Evolutionary conservation across 1,140 invertebrate genomes (phyloP).

Genomic region (Pristionchus pacificus): DNA sequence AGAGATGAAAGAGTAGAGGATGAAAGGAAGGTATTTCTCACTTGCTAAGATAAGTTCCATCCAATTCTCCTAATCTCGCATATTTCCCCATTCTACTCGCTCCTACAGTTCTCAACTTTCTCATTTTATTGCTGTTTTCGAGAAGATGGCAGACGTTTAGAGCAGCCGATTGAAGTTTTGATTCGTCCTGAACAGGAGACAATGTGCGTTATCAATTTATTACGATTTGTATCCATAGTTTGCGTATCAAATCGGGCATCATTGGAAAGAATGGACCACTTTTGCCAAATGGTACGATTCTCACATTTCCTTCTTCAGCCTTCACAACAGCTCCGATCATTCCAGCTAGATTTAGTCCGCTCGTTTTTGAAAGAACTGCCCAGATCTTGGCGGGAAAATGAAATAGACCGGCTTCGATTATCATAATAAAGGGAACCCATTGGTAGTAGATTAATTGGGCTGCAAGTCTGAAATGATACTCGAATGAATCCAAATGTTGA

Average conservation of each 20-base stretch:
- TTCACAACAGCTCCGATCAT: conserved; percentile 44
- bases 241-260: not conserved
- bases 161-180: conserved; percentile 39
- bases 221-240: not conserved
- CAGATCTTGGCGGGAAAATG: conserved; percentile 62
- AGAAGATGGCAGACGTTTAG: conserved; percentile 39
- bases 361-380: conserved; percentile 44
- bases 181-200: conserved; percentile 36
- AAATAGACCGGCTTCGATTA: conserved; percentile 63
- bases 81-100: not conserved
- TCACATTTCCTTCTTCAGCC: conserved; percentile 38
- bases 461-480: conserved; percentile 32
- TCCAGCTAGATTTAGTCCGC: conserved; percentile 46
- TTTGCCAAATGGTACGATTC: not conserved
- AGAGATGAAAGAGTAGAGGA: not conserved
- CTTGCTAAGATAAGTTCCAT: not conserved
- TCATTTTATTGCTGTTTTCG: conserved; percentile 41
- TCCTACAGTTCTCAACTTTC: not conserved
- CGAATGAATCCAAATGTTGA: conserved; percentile 9
- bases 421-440: conserved; percentile 61
- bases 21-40: not conserved
- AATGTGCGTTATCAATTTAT: conserved; percentile 13
- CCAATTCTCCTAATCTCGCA: not conserved
- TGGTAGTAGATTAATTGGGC: conserved; percentile 60
- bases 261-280: not conserved